A percentile compares a stretch with the other conserved stretches of the same genome.
Conservation (phyloP, 2,888 invertebrate species). For the Craniophora ligustri region DNA sequence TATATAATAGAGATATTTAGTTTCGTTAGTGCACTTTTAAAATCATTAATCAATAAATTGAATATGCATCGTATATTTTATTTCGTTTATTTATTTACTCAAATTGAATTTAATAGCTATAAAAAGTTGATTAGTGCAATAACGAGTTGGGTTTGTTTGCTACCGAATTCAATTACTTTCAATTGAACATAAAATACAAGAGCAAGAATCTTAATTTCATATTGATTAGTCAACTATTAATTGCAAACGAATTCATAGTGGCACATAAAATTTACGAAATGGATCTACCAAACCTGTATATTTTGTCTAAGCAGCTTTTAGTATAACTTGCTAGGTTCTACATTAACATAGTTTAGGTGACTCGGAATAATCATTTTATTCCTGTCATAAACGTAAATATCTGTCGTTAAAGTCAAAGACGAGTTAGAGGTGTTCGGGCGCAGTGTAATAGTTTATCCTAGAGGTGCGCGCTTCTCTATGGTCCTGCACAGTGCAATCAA, state of each 20-base stretch:
- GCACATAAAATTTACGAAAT: conserved; percentile 18
- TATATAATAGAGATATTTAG: background rate
- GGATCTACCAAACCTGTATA: conserved; percentile 15
- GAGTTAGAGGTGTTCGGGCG: conserved; percentile 40
- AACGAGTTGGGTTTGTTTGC: conserved; percentile 33
- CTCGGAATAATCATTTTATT: conserved; percentile 49
- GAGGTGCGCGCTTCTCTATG: conserved; percentile 42
- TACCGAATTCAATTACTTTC: conserved; percentile 43
- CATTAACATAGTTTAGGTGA: conserved; percentile 29
- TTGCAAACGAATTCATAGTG: conserved; percentile 19
- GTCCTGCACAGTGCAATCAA: conserved; percentile 71
- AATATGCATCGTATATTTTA: conserved; percentile 28
- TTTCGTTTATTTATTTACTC: conserved; percentile 37
- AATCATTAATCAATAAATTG: conserved; percentile 37
- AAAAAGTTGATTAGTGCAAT: conserved; percentile 37
- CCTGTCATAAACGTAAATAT: conserved; percentile 62
- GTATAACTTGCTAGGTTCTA: conserved; percentile 22
- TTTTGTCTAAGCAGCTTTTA: conserved; percentile 17
- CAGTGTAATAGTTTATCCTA: conserved; percentile 48
- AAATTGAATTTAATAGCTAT: conserved; percentile 35
- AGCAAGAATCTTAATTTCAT: conserved; percentile 18
- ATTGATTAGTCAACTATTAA: conserved; percentile 27
- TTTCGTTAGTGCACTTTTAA: conserved; percentile 34
- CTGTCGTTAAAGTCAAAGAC: conserved; percentile 57
- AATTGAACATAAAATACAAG: conserved; percentile 31